Evolutionary conservation across 2,888 invertebrate genomes (phyloP).

Genomic region (Sialis lutaria): DNA sequence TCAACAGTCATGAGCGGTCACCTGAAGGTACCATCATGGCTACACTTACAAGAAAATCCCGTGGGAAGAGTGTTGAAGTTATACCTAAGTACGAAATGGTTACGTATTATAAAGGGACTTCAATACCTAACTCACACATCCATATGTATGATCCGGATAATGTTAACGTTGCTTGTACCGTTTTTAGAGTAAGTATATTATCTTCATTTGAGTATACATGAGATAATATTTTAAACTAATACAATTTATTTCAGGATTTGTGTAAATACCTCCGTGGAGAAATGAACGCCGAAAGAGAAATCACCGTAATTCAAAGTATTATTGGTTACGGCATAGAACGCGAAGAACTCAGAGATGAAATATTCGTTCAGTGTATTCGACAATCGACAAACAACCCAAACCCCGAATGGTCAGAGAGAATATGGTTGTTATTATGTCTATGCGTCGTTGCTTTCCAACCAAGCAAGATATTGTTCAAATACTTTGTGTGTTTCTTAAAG

Average conservation of each 20-base stretch:
- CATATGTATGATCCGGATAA: conserved; percentile 93
- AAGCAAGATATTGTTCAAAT: conserved; percentile 62
- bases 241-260: conserved; percentile 43
- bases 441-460: conserved; percentile 88
- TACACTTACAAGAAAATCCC: conserved; percentile 59
- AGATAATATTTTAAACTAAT: background rate
- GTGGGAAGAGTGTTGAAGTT: conserved; percentile 55
- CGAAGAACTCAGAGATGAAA: conserved; percentile 83
- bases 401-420: conserved; percentile 62
- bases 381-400: conserved; percentile 82
- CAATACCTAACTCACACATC: conserved; percentile 84
- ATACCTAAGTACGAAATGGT: conserved; percentile 89
- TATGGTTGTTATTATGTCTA: conserved; percentile 79
- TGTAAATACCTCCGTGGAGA: conserved; percentile 84
- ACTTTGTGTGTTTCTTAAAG: conserved; percentile 58
- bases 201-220: no score
- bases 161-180: conserved; percentile 71
- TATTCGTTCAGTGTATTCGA: conserved; percentile 74
- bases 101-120: conserved; percentile 69
- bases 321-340: conserved; percentile 77
- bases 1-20: conserved; percentile 73
- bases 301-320: conserved; percentile 66
- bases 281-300: conserved; percentile 65
- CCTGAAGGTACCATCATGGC: conserved; percentile 81
- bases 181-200: conserved; percentile 61